Evolutionary conservation across 2,797 vertebrate genomes (phyloP), one percentile per base, ranked within the genome.

Genomic region (Phyllotis vaccarum): DNA sequence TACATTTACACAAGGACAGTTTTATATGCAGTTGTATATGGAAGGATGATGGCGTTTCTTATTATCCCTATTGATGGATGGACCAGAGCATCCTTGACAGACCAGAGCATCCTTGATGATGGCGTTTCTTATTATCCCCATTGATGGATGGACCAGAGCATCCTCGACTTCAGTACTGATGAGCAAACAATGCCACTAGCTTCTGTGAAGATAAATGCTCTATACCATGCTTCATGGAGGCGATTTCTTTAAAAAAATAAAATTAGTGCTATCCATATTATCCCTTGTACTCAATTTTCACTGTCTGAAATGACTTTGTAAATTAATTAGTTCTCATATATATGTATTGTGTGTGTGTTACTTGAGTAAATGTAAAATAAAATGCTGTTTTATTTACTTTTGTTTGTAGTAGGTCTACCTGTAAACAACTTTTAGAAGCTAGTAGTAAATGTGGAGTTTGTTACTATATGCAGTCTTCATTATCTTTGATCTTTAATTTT

Each of bases 211-310:
- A 95, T 92, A 90, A 95, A 95, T 86, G 49, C 9, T 86, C 14
- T 31, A 9, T 90, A 34, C 49, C 75, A 10, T 82, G n/a, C 86
- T 90, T n/a, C 79, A 56, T 17, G 81, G n/a, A 96, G 40, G 72
- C 2, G 90, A 13, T 91, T 80, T 74, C 86, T 95, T 93, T 92
- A 87, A 91, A 93, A 93, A 95, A 91, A 12, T 22, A 95, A 96
- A 95, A 91, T 93, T 93, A 91, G 24, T 75, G 87, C 14, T 94
- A 92, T 95, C 6, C 37, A 58, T 7, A 62, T 5, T 96, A 58
- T 3, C 70, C 49, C 76, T 16, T 92, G 19, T 78, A 78, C 74
- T 95, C 70, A 96, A 70, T 91, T 78, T 21, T 3, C 70, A 86
- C 21, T 58, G 64, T 40, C 68, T 81, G 12, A 58, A 34, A 95